Percentiles rank a stretch among this genome's conserved stretches.
Evolutionary conservation across 37 sponge, comb jelly and placozoan genomes (phyloP).

Genomic region (Hexactinellida sp.): DNA sequence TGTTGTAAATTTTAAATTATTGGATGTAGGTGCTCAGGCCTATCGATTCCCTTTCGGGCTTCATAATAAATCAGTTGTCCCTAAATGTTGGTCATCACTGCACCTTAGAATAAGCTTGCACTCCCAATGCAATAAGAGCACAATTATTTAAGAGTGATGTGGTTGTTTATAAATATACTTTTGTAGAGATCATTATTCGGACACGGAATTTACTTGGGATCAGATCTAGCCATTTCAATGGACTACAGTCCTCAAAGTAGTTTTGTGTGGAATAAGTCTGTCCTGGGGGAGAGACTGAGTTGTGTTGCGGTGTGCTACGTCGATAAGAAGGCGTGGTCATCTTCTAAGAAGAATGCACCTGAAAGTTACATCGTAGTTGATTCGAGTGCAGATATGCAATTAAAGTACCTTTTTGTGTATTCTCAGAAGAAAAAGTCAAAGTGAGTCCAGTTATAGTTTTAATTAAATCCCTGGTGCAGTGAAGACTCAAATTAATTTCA

Average conservation of each 20-base stretch:
- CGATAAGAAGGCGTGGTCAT: not conserved
- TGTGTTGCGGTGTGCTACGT: conserved; percentile 4
- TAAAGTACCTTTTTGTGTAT: not conserved
- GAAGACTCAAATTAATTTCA: too few species aligned
- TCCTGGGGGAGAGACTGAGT: not conserved
- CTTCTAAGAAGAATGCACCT: not conserved
- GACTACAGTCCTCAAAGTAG: conserved; percentile 49
- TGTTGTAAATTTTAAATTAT: not conserved
- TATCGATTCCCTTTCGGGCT: not conserved
- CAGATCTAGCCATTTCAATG: conserved; percentile 57
- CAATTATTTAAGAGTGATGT: not conserved
- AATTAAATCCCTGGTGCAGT: too few species aligned
- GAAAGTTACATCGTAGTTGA: not conserved
- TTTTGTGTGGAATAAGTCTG: conserved; percentile 1
- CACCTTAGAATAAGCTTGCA: not conserved
- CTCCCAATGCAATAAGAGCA: too few species aligned
- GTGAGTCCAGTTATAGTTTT: too few species aligned
- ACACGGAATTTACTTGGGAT: conserved; percentile 67
- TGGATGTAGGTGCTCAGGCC: not conserved
- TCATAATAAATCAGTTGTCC: not conserved
- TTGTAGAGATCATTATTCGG: conserved; percentile 60
- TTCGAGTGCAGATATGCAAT: not conserved
- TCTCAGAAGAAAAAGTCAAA: not conserved
- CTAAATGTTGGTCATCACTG: not conserved
- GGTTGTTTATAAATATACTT: conserved; percentile 8